Conservation (phyloP, 2,113 vertebrate species). For the Lampris megalopsis region DNA sequence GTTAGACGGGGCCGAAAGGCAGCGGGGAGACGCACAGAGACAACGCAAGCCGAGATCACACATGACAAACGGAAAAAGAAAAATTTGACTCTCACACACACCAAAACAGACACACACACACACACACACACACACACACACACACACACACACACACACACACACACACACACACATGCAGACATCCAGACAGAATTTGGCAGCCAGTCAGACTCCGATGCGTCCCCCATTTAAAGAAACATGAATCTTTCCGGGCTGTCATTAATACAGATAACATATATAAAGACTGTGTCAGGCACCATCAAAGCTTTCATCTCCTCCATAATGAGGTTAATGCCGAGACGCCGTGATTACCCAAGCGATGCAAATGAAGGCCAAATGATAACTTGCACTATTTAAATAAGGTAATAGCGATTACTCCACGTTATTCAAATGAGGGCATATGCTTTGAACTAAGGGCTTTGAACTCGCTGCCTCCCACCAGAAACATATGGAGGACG, state of each 20-base stretch:
- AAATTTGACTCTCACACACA: neutral
- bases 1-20: no score
- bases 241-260: constrained; percentile 69
- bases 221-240: constrained; percentile 67
- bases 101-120: no score
- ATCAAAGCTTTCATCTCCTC: constrained; percentile 77
- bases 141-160: no score
- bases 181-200: constrained; percentile 19
- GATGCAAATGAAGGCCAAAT: constrained; percentile 80
- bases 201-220: constrained; percentile 55
- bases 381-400: constrained; percentile 82
- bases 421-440: constrained; percentile 78
- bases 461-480: constrained; percentile 72
- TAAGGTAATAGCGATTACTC: constrained; percentile 80
- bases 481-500: constrained; percentile 65
- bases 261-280: constrained; percentile 79
- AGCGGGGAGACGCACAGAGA: no score
- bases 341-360: constrained; percentile 75
- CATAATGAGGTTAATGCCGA: constrained; percentile 80
- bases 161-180: neutral
- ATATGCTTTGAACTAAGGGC: constrained; percentile 68
- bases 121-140: neutral
- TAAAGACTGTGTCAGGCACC: constrained; percentile 74
- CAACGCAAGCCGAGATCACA: no score
- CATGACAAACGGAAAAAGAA: neutral